Evolutionary conservation across 2,113 vertebrate species (phyloP), one percentile per base, ranked within the genome.

Genomic region (Chaenogobius annularis): DNA sequence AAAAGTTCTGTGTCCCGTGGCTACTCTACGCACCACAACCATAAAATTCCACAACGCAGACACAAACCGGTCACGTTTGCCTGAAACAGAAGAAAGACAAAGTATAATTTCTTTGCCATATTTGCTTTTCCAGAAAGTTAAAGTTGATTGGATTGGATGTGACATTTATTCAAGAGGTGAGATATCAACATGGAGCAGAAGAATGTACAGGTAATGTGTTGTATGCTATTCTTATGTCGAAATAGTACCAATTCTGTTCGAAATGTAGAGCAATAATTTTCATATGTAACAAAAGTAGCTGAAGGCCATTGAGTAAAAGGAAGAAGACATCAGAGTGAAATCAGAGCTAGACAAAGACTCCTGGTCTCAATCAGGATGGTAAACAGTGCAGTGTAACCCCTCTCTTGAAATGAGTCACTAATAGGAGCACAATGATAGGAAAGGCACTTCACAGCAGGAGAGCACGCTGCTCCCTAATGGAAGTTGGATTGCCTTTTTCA

Each of bases 341-440:
- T 80, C 75, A 87, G 80, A 63, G 70, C 46, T 62, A 75, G 80
- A 77, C 72, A 77, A 85, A 83, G 73, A 68, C 75, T 88, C 78
- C 80, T 83, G 75, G 70, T 87, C 72, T 86, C 83, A 83, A 88
- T 89, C 88, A 84, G 72, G 77, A 69, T 75, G 48, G 84, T 91
- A 91, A 91, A 89, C 84, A 83, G 75, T 61, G 69, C 73, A 74
- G 84, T 80, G 85, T 84, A 77, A 86, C 74, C 85, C 82, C 82
- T 82, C 66, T 75, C 84, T 87, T 88, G 80, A 87, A 89, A 93
- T 91, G 69, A 88, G 74, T 78, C 72, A 70, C 88, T 89, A 90
- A 90, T 89, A 85, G 83, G 66, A 75, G 72, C 81, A 82, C 84
- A 84, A 78, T 78, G 74, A 83, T 79, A 83, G 79, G 78, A 84